phyloP scores from a whole-genome alignment of 2,888 invertebrate species.

The Lochmaea capreae region DNA sequence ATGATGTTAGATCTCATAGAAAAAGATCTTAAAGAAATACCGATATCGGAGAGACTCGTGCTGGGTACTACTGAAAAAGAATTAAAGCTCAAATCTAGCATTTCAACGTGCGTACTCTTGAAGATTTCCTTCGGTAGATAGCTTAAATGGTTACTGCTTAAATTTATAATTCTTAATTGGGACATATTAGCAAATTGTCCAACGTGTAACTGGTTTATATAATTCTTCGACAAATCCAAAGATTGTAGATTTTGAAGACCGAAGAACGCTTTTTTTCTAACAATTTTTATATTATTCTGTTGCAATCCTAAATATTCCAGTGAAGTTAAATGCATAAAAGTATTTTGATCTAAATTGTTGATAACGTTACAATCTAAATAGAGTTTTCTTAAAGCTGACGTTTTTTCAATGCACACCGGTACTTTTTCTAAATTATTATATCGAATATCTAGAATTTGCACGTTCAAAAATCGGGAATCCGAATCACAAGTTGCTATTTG shows the following conservation, averaged over 20 bases:
- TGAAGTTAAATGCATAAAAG: conserved; percentile 77
- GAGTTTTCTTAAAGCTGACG: conserved; percentile 76
- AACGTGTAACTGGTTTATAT: conserved; percentile 79
- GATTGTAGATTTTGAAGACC: conserved; percentile 81
- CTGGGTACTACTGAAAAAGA: conserved; percentile 84
- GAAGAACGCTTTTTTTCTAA: conserved; percentile 82
- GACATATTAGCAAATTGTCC: conserved; percentile 84
- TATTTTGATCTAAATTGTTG: conserved; percentile 75
- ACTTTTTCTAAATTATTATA: conserved; percentile 75
- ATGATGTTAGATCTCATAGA: conserved; percentile 83
- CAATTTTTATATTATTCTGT: conserved; percentile 78
- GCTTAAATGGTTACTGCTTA: conserved; percentile 79
- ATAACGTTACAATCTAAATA: conserved; percentile 82
- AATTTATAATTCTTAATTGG: conserved; percentile 78
- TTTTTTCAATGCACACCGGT: conserved; percentile 75
- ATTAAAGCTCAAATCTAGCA: conserved; percentile 83
- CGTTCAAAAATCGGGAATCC: conserved; percentile 69
- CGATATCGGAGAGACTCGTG: conserved; percentile 80
- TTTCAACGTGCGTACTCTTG: conserved; percentile 82
- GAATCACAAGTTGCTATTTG: conserved; percentile 67
- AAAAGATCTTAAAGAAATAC: conserved; percentile 81
- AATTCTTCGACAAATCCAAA: conserved; percentile 83
- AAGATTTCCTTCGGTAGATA: conserved; percentile 83
- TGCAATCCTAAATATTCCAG: conserved; percentile 81
- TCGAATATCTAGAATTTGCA: conserved; percentile 78